Evolutionary conservation across 2,797 vertebrate species (phyloP).

Genomic region (Moxostoma hubbsi): DNA sequence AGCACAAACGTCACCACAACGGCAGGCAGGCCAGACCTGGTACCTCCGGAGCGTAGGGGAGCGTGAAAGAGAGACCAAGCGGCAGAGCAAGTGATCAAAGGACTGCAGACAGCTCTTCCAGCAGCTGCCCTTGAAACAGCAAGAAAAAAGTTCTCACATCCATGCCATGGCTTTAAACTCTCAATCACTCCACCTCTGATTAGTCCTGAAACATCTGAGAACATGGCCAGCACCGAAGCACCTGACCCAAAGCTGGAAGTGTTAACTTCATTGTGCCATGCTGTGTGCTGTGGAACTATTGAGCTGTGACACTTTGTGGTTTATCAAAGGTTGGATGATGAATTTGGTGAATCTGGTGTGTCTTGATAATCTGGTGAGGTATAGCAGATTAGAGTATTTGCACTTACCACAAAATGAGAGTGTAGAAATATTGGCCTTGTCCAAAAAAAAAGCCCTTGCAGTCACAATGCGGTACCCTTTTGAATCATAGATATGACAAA

Average conservation of each 20-base stretch:
- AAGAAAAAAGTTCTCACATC: slow-evolving; percentile 50
- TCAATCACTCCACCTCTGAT: slow-evolving; percentile 62
- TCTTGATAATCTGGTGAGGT: too few species aligned
- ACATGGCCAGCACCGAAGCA: slow-evolving; percentile 50
- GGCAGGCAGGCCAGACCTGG: slow-evolving; percentile 17
- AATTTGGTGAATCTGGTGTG: too few species aligned
- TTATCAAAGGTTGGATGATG: background rate
- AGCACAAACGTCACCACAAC: slow-evolving; percentile 35
- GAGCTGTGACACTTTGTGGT: slow-evolving; percentile 12
- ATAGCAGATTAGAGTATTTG: too few species aligned
- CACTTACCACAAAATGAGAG: too few species aligned
- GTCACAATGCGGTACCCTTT: too few species aligned
- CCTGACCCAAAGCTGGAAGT: slow-evolving; percentile 51
- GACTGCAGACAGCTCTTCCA: slow-evolving; percentile 70
- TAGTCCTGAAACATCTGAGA: slow-evolving; percentile 63
- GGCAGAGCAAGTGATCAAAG: slow-evolving; percentile 71
- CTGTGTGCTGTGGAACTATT: background rate
- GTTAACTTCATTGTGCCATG: slow-evolving; percentile 45
- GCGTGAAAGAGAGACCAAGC: slow-evolving; percentile 62
- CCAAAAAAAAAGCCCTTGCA: too few species aligned
- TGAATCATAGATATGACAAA: too few species aligned
- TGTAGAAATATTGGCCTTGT: too few species aligned
- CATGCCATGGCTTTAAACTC: slow-evolving; percentile 53
- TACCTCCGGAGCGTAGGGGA: slow-evolving; percentile 58
- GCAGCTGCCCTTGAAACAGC: slow-evolving; percentile 71